These are phyloP conservation scores for Gonatopus flavifemur DNA, from an alignment of 1,140 invertebrate species.

Conservation along the genomic window DNA sequence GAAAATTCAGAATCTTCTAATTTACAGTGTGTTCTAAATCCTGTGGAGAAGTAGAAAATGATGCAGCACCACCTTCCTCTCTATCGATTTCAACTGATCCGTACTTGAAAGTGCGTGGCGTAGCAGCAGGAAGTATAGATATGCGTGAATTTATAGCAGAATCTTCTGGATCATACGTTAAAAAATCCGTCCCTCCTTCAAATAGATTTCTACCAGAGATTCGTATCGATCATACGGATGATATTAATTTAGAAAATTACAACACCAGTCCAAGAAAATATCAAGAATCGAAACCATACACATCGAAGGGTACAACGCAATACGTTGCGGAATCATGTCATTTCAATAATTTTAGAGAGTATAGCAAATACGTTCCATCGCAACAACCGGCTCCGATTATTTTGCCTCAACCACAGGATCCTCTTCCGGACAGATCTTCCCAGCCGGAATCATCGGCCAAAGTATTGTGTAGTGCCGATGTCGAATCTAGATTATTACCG, in stretches of 20 bases:
- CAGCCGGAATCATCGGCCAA: constrained; percentile 36
- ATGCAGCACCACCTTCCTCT: constrained; percentile 25
- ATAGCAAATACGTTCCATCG: constrained; percentile 19
- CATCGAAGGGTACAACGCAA: too few relatives aligned
- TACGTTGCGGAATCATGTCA: too few relatives aligned
- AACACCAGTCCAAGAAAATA: constrained; percentile 51
- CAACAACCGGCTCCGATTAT: too few relatives aligned
- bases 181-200: constrained; percentile 24
- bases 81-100: constrained; percentile 26
- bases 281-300: constrained; percentile 40
- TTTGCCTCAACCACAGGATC: constrained; percentile 3
- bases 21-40: constrained; percentile 42
- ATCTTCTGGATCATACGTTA: constrained; percentile 32
- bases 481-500: constrained; percentile 52
- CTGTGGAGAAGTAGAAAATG: constrained; percentile 40
- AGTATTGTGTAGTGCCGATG: constrained; percentile 47
- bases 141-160: constrained; percentile 47
- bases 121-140: constrained; percentile 49
- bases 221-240: constrained; percentile 43
- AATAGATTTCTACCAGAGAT: constrained; percentile 42
- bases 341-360: too few relatives aligned
- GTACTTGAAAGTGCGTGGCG: constrained; percentile 40
- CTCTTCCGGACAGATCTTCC: constrained; percentile 16
- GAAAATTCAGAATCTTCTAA: constrained; percentile 1
- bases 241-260: constrained; percentile 51